phyloP scores from a whole-genome alignment of 2,113 vertebrate genomes.

The Ammodytes marinus region DNA sequence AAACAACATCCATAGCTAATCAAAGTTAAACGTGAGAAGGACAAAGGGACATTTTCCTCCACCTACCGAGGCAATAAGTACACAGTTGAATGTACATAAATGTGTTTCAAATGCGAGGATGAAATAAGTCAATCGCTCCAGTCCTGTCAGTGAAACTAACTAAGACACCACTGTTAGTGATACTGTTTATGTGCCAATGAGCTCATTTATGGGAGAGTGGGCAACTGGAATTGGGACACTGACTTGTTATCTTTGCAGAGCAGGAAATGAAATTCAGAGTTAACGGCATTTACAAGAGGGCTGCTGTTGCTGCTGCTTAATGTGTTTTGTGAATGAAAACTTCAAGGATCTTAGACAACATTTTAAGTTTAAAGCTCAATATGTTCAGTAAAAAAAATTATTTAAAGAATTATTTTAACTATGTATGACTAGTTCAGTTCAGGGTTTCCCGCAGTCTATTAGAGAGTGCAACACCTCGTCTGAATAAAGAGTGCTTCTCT shows the following conservation, averaged over 20 bases:
- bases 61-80: constrained; percentile 41
- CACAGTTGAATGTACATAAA: constrained; percentile 30
- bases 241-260: constrained; percentile 43
- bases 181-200: constrained; percentile 32
- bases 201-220: constrained; percentile 38
- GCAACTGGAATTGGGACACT: constrained; percentile 44
- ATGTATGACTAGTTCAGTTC: not conserved
- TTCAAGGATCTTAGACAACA: not conserved
- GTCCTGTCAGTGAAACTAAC: constrained; percentile 56
- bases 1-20: constrained; percentile 49
- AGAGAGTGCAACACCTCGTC: not conserved
- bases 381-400: not conserved
- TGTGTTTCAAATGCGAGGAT: constrained; percentile 57
- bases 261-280: constrained; percentile 46
- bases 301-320: not conserved
- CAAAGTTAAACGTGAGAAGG: constrained; percentile 11
- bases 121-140: constrained; percentile 50
- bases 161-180: constrained; percentile 38
- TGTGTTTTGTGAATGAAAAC: not conserved
- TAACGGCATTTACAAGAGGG: not conserved
- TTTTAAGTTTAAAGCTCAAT: not conserved
- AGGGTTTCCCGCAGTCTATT: not conserved
- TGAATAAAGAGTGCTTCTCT: not conserved
- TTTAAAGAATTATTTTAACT: not conserved
- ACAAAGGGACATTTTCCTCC: constrained; percentile 19